phyloP scores from a whole-genome alignment of 2,797 vertebrate species.

The Emydoidea blandingii region DNA sequence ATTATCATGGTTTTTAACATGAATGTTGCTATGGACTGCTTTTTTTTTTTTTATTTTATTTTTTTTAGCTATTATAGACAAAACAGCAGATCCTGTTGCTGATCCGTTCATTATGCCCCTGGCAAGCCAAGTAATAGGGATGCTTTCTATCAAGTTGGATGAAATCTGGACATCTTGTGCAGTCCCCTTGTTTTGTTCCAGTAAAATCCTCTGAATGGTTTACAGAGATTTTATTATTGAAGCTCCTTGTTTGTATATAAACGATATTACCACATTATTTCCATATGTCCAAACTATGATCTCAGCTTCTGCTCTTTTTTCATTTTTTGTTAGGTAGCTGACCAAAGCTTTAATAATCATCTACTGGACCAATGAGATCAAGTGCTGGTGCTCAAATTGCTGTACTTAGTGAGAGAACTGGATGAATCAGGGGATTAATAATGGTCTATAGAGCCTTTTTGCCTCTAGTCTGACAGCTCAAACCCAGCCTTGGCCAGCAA shows the following conservation, averaged over 20 bases:
- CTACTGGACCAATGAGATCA: constrained; percentile 6
- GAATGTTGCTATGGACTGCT: neutral
- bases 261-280: constrained; percentile 34
- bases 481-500: neutral
- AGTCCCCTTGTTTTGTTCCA: neutral
- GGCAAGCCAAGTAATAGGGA: constrained; percentile 24
- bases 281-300: constrained; percentile 33
- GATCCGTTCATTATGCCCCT: neutral
- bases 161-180: constrained; percentile 16
- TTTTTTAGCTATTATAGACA: neutral
- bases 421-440: neutral
- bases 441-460: neutral
- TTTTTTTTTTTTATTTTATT: neutral
- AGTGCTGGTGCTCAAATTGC: constrained; percentile 5
- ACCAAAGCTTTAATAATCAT: neutral
- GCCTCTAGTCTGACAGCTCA: neutral
- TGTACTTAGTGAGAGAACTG: neutral
- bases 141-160: constrained; percentile 22
- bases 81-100: neutral
- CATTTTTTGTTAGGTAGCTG: constrained; percentile 35
- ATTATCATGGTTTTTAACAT: neutral
- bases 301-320: constrained; percentile 13
- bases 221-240: constrained; percentile 21
- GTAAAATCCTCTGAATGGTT: constrained; percentile 28
- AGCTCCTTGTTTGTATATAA: constrained; percentile 21